These are phyloP conservation scores for Halocynthia aurantium DNA, from an alignment of 23 tunicate species.

Conservation along the genomic window DNA sequence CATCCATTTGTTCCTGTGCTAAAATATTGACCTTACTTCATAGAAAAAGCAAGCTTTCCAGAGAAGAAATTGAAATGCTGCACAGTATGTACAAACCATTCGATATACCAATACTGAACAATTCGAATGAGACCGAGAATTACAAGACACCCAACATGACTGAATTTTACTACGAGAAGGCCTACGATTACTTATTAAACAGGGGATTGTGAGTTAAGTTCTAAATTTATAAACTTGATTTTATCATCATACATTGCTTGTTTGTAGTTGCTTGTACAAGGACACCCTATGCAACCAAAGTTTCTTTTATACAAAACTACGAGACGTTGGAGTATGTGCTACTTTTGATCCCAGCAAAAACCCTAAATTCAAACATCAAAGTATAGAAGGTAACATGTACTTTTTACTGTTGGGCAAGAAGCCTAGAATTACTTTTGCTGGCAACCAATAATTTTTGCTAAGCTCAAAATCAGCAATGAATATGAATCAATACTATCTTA, in stretches of 20 bases:
- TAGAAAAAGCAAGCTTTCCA: conserved; percentile 34
- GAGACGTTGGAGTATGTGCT: conserved; percentile 46
- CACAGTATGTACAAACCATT: conserved; percentile 6
- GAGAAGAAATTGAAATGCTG: conserved; percentile 6
- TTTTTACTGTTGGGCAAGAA: too few relatives aligned
- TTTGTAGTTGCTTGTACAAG: conserved; percentile 49
- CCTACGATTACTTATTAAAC: not conserved
- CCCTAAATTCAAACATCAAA: conserved; percentile 26
- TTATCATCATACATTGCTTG: not conserved
- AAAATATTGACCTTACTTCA: not conserved
- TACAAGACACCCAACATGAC: conserved; percentile 34
- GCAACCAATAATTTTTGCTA: too few relatives aligned
- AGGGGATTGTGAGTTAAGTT: conserved; percentile 13
- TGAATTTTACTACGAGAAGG: conserved; percentile 21
- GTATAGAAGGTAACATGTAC: conserved; percentile 21
- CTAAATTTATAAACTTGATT: not conserved
- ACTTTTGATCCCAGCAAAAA: conserved; percentile 48
- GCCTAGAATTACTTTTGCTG: too few relatives aligned
- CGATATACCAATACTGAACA: conserved; percentile 6
- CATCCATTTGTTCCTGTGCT: not conserved
- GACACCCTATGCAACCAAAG: conserved; percentile 17
- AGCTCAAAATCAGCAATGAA: not conserved
- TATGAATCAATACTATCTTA: not conserved
- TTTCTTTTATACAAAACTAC: conserved; percentile 10
- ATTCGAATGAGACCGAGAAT: not conserved